These are phyloP conservation scores for Porites lutea DNA, from an alignment of 64 coral and sea anemone genomes.

Conservation along the genomic window DNA sequence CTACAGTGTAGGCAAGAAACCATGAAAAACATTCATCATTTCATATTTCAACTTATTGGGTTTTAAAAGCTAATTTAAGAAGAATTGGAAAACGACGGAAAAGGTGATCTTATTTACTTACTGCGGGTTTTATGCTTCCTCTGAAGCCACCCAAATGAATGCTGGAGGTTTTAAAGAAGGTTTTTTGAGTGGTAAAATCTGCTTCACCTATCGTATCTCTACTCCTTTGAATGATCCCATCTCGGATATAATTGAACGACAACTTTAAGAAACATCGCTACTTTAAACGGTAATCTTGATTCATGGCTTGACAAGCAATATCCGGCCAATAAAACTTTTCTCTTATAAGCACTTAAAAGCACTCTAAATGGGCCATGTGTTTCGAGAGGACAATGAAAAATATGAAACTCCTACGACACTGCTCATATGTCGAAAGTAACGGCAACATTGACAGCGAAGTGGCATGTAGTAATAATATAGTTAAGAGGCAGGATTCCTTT, in stretches of 20 bases:
- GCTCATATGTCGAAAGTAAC: not conserved
- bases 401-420: not conserved
- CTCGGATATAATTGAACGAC: not conserved
- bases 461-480: constrained; percentile 29
- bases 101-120: not conserved
- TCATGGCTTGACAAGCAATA: not conserved
- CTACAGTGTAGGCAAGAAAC: not conserved
- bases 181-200: too few relatives aligned
- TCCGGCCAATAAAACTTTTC: constrained; percentile 25
- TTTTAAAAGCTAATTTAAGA: not conserved
- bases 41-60: not conserved
- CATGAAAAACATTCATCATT: not conserved
- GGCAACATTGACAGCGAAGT: not conserved
- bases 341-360: not conserved
- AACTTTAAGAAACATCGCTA: not conserved
- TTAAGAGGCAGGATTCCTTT: not conserved
- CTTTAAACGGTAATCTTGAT: not conserved
- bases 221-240: too few relatives aligned
- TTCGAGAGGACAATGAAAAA: not conserved
- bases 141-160: too few relatives aligned
- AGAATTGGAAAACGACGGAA: not conserved
- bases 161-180: too few relatives aligned
- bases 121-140: too few relatives aligned
- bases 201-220: too few relatives aligned
- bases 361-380: not conserved